Evolutionary conservation across 2,113 vertebrate genomes (phyloP).

Genomic region (Harpagus bidentatus): DNA sequence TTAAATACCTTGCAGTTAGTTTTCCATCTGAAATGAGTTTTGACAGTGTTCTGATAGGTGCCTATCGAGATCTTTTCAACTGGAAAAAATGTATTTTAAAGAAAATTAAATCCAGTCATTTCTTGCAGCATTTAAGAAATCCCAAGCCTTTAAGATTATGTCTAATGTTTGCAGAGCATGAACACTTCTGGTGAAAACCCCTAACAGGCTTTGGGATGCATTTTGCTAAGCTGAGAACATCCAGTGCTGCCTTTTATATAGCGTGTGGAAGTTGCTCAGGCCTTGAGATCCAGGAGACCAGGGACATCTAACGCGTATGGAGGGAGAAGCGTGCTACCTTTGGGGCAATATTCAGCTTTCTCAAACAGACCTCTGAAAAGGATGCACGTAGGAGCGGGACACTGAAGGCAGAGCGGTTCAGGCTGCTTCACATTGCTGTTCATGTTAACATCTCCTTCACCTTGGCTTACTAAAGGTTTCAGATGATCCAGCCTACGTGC

Average conservation of each 20-base stretch:
- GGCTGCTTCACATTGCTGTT: accelerated
- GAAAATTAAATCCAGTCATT: neutral
- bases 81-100: neutral
- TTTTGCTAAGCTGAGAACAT: neutral
- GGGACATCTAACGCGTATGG: neutral
- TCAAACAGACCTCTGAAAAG: neutral
- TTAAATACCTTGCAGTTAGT: neutral
- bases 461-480: neutral
- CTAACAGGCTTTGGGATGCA: neutral
- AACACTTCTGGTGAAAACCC: neutral
- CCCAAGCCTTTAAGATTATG: neutral
- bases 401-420: neutral
- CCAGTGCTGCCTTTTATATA: neutral
- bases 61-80: neutral
- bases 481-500: neutral
- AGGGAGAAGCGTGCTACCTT: neutral
- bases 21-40: neutral
- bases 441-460: neutral
- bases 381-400: neutral
- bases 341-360: neutral
- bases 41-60: neutral
- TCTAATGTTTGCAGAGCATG: neutral
- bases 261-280: neutral
- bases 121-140: neutral
- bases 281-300: neutral